A percentile compares a stretch with the other conserved stretches of the same genome.
phyloP scores from a whole-genome alignment of 2,797 vertebrate species.

The Sarcophilus harrisii region DNA sequence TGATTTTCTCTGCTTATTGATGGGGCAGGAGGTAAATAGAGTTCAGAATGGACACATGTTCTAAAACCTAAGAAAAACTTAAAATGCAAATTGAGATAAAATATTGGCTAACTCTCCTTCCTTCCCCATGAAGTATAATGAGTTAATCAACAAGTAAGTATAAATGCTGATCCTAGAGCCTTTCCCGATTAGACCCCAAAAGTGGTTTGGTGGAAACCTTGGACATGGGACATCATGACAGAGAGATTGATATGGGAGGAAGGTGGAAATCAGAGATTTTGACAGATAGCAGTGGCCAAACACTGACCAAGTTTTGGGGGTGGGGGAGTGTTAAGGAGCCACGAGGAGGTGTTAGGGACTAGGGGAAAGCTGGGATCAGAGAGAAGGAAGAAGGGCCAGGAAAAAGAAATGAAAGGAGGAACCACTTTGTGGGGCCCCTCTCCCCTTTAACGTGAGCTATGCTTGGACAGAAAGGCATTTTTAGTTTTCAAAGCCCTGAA shows the following conservation, averaged over 20 bases:
- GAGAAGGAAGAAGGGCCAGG: background rate
- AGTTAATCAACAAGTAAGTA: background rate
- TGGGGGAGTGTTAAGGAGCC: background rate
- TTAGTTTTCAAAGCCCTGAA: background rate
- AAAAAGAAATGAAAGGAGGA: background rate
- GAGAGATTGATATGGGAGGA: background rate
- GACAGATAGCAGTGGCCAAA: background rate
- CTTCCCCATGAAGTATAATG: background rate
- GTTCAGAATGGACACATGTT: background rate
- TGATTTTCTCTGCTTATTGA: background rate
- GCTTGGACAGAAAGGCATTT: background rate
- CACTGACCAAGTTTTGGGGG: background rate
- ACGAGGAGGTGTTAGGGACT: background rate
- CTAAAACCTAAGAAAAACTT: background rate
- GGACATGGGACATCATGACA: background rate
- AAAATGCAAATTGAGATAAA: background rate
- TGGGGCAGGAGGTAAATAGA: background rate
- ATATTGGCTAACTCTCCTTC: background rate
- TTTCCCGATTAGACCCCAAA: background rate
- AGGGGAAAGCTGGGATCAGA: background rate
- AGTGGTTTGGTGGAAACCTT: background rate
- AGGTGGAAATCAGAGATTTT: background rate
- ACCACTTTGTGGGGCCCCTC: background rate
- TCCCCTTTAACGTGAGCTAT: background rate
- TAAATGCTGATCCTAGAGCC: background rate